Conservation (phyloP, 1,140 invertebrate species). For the honey bee (Apis mellifera) region Amel_HAv3.1 CM009941.2:1483001-1483500, state of each 20-base stretch:
- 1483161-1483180: constrained; percentile 9
- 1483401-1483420: too few relatives aligned
- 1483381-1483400: too few relatives aligned
- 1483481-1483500: too few relatives aligned
- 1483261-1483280: background rate
- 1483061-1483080: constrained; percentile 18
- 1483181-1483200: constrained; percentile 66
- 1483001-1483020: constrained; percentile 9
- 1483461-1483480: too few relatives aligned
- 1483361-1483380: background rate
- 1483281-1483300: background rate
- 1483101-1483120: constrained; percentile 42
- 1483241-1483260: constrained; percentile 36
- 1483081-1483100: constrained; percentile 43
- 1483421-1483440: too few relatives aligned
- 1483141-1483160: background rate
- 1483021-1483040: constrained; percentile 9
- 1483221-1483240: constrained; percentile 39
- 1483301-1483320: background rate
- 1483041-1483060: background rate
- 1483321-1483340: background rate
- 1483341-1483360: background rate
- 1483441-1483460: too few relatives aligned
- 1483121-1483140: constrained; percentile 21
- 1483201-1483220: constrained; percentile 60